Percentiles rank a stretch among this genome's conserved stretches.
Conservation (phyloP, 1,140 invertebrate genomes). For the Drosophila eugracilis region DNA sequence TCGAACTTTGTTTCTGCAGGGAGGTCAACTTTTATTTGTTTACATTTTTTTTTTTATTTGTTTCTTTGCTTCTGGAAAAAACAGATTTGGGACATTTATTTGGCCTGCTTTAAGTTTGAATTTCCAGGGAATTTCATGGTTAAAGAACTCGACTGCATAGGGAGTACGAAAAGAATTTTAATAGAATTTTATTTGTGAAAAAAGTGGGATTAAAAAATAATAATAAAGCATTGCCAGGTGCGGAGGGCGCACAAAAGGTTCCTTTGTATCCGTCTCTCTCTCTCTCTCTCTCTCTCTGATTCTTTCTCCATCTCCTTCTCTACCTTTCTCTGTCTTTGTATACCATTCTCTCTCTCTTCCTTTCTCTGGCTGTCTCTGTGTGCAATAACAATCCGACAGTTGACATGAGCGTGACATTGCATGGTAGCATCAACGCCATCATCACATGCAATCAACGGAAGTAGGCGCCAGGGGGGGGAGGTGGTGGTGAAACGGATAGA, state of each 20-base stretch:
- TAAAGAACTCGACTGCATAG: too few species aligned
- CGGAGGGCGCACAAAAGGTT: conserved; percentile 2
- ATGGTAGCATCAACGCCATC: conserved; percentile 74
- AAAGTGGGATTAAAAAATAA: conserved; percentile 32
- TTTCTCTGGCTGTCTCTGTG: conserved; percentile 16
- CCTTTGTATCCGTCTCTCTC: background rate
- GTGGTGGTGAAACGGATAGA: background rate
- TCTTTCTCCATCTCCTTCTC: background rate
- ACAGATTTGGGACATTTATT: background rate
- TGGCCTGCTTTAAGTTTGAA: background rate
- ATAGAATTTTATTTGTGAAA: background rate
- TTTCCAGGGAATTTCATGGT: background rate
- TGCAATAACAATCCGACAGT: conserved; percentile 70
- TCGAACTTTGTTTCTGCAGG: conserved; percentile 33
- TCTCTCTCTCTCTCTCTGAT: background rate
- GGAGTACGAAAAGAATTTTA: background rate
- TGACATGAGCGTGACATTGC: conserved; percentile 77
- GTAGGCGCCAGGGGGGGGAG: conserved; percentile 3
- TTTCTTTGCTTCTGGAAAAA: background rate
- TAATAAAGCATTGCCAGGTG: conserved; percentile 31
- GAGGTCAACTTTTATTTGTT: conserved; percentile 30
- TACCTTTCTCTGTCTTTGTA: conserved; percentile 5
- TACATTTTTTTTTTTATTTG: conserved; percentile 6
- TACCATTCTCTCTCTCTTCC: background rate
- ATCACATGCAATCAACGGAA: conserved; percentile 71